These are phyloP conservation scores for Fragum sueziense DNA, from an alignment of 2,888 invertebrate genomes.

Conservation along the genomic window DNA sequence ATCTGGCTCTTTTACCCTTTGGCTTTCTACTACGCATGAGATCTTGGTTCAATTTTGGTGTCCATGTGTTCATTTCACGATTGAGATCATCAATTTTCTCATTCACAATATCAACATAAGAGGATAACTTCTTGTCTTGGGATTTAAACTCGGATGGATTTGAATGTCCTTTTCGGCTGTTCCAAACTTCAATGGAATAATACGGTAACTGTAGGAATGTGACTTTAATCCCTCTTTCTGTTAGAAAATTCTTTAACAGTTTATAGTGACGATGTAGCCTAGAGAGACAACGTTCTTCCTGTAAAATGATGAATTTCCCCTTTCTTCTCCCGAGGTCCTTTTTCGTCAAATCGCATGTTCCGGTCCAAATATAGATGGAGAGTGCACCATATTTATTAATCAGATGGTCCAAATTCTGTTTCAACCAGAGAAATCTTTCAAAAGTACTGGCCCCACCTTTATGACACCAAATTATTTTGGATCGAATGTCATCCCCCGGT, in stretches of 20 bases:
- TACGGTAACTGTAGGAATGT: not conserved
- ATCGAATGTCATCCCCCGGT: too few relatives aligned
- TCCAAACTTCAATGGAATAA: not conserved
- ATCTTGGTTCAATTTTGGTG: slow-evolving; percentile 20
- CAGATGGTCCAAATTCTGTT: too few relatives aligned
- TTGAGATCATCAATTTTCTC: not conserved
- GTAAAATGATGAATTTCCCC: too few relatives aligned
- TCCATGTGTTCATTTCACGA: not conserved
- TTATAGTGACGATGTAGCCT: not conserved
- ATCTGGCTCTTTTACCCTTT: too few relatives aligned
- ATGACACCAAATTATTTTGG: too few relatives aligned
- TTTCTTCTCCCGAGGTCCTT: not conserved
- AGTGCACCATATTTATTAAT: not conserved
- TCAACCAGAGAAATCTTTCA: too few relatives aligned
- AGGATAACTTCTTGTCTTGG: not conserved
- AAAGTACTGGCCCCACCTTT: too few relatives aligned
- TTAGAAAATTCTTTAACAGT: not conserved
- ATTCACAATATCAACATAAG: not conserved
- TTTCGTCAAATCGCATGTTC: not conserved
- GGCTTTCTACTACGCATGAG: too few relatives aligned
- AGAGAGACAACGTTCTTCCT: too few relatives aligned
- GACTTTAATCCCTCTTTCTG: not conserved
- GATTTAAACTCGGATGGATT: not conserved
- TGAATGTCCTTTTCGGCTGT: not conserved
- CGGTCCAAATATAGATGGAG: not conserved